Conservation (phyloP, 2,797 vertebrate species). For the Gorsachius magnificus region DNA sequence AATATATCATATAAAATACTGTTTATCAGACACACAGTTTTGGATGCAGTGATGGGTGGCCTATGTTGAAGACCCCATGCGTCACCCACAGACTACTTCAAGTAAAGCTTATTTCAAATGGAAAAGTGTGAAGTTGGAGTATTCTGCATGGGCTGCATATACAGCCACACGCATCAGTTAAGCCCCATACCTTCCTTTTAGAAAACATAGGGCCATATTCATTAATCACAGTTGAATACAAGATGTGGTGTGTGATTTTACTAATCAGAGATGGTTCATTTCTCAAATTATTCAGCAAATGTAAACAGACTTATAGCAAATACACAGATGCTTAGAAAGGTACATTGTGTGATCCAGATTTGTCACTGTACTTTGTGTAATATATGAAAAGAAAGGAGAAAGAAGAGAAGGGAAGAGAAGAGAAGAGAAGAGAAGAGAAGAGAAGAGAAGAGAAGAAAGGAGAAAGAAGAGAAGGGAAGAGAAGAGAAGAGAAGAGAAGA, state of each 20-base stretch:
- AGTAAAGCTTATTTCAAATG: background rate
- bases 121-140: background rate
- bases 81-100: background rate
- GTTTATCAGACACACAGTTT: background rate
- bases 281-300: background rate
- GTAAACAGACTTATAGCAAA: background rate
- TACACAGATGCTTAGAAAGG: background rate
- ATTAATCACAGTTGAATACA: background rate
- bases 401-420: no score
- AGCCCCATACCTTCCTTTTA: rapidly evolving
- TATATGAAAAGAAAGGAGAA: no score
- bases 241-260: background rate
- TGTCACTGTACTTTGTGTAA: background rate
- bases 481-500: no score
- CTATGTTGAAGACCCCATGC: background rate
- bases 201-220: background rate
- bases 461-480: no score
- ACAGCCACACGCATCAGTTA: background rate
- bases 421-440: no score
- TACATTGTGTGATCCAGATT: background rate
- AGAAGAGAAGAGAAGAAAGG: background rate
- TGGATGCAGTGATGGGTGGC: background rate
- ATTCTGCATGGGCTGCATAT: background rate
- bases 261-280: background rate
- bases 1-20: no score